phyloP scores from a whole-genome alignment of 1,140 invertebrate genomes.

The Ladona fulva region DNA sequence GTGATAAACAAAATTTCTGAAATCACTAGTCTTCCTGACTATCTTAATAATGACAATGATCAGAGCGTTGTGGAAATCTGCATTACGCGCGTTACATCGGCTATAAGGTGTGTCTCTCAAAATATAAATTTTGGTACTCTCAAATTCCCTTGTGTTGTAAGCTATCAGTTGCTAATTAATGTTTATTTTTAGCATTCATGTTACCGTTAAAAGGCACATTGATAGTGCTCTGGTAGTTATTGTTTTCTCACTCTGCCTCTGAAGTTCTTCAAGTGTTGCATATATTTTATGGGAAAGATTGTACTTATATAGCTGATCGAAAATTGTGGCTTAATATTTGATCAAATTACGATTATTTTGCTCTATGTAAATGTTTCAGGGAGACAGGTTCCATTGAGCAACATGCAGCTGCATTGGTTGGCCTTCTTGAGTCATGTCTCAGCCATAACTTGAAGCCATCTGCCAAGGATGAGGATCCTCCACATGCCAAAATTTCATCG shows the following conservation, averaged over 20 bases:
- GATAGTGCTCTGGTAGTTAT: too few species aligned
- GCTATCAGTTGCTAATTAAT: too few species aligned
- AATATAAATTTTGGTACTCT: too few species aligned
- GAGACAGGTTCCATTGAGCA: slow-evolving; percentile 80
- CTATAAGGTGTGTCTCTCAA: slow-evolving; percentile 50
- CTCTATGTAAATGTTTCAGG: slow-evolving; percentile 36
- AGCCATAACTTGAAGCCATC: slow-evolving; percentile 77
- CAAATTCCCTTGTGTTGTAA: too few species aligned
- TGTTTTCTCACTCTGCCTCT: too few species aligned
- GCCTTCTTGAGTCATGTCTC: slow-evolving; percentile 75
- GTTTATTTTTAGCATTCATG: too few species aligned
- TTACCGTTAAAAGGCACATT: too few species aligned
- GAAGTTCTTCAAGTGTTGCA: too few species aligned
- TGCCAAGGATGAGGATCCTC: slow-evolving; percentile 73
- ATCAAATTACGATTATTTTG: too few species aligned
- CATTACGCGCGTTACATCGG: slow-evolving; percentile 77
- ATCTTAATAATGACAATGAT: slow-evolving; percentile 77
- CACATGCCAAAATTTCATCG: slow-evolving; percentile 90
- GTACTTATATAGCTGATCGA: too few species aligned
- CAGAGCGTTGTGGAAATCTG: slow-evolving; percentile 91
- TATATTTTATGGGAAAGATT: too few species aligned
- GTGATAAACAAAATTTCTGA: slow-evolving; percentile 67
- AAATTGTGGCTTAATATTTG: too few species aligned
- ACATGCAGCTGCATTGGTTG: slow-evolving; percentile 71
- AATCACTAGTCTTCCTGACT: slow-evolving; percentile 70